phyloP scores from a whole-genome alignment of 2,797 vertebrate species.

The Eospalax fontanierii region DNA sequence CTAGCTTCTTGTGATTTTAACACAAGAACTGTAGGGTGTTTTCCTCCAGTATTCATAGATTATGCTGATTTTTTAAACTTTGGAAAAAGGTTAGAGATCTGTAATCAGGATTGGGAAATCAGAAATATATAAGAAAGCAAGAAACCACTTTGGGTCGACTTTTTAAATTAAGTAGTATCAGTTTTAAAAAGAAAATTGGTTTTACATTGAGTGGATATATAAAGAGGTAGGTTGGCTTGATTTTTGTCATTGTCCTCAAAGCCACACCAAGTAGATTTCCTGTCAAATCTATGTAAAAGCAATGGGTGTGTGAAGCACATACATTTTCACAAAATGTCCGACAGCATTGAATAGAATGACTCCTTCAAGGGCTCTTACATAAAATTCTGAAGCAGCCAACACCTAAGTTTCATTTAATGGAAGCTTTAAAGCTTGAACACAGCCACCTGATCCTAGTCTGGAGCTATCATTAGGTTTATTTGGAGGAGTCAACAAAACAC shows the following conservation, averaged over 20 bases:
- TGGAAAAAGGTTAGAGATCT: conserved; percentile 41
- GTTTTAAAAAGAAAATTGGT: conserved; percentile 22
- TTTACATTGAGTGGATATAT: not conserved
- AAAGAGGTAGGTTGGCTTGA: not conserved
- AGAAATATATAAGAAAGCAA: conserved; percentile 57
- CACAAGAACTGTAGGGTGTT: not conserved
- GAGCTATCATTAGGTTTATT: not conserved
- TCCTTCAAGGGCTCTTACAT: not conserved
- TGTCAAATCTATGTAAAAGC: conserved; percentile 27
- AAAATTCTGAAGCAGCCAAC: conserved; percentile 39
- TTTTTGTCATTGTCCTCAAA: conserved; percentile 23
- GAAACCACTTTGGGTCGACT: not conserved
- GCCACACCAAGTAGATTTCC: not conserved
- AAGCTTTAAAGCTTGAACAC: not conserved
- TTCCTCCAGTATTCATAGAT: not conserved
- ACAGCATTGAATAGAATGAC: not conserved
- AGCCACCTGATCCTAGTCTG: not conserved
- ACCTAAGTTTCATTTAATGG: conserved; percentile 31
- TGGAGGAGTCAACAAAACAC: not conserved
- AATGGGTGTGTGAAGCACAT: conserved; percentile 20
- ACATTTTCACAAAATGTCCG: not conserved
- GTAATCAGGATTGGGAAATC: not conserved
- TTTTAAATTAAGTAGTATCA: not conserved
- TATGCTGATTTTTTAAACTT: conserved; percentile 15
- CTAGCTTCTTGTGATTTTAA: not conserved